Conservation (phyloP, 2,797 vertebrate genomes). For the Mormyrops boulengeri region DNA sequence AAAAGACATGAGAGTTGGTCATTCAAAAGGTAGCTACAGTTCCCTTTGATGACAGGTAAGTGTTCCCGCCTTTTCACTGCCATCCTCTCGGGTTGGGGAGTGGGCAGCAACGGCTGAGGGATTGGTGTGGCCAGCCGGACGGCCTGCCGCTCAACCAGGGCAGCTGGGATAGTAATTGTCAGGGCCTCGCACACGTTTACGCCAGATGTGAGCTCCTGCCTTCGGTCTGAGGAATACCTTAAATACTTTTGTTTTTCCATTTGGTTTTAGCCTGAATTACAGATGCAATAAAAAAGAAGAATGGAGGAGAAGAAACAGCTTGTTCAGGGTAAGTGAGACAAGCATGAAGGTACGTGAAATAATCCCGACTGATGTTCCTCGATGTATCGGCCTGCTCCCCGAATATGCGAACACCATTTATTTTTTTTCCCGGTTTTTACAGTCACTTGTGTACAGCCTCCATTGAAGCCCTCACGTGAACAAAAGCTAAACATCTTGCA, state of each 20-base stretch:
- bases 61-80: not conserved
- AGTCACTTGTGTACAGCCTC: not conserved
- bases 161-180: slow-evolving; percentile 11
- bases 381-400: not conserved
- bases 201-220: slow-evolving; percentile 21
- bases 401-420: not conserved
- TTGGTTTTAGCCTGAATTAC: slow-evolving; percentile 22
- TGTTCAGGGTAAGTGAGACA: slow-evolving; percentile 6
- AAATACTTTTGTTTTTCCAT: slow-evolving; percentile 28
- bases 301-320: not conserved
- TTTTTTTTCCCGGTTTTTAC: not conserved
- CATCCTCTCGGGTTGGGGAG: not conserved
- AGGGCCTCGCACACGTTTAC: slow-evolving; percentile 20
- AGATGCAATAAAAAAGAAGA: slow-evolving; percentile 5
- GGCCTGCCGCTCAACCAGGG: not conserved
- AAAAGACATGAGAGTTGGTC: not conserved
- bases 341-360: not conserved
- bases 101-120: not conserved
- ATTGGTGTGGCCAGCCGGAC: not conserved
- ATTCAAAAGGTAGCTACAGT: not conserved
- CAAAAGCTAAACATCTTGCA: not conserved
- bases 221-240: slow-evolving; percentile 23
- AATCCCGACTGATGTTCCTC: not conserved
- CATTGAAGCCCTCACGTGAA: not conserved
- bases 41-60: not conserved